A percentile compares a stretch with the other conserved stretches of the same genome.
Evolutionary conservation across 2,888 invertebrate species (phyloP).

Genomic region (Watsonalla cultraria): DNA sequence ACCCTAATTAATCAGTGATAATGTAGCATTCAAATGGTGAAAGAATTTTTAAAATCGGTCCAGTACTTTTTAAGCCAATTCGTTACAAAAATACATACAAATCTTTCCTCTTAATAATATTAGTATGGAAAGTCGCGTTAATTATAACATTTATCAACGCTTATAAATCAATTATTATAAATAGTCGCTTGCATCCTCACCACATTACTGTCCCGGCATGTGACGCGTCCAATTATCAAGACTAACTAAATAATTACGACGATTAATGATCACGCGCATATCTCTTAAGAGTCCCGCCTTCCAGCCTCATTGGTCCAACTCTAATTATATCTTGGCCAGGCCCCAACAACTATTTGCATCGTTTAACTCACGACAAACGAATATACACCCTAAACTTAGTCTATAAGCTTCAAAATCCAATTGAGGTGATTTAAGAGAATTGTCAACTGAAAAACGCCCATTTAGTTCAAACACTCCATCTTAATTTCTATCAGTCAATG

Average conservation of each 20-base stretch:
- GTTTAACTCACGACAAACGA: slow-evolving; percentile 42
- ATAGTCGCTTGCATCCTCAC: not conserved
- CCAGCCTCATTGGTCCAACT: slow-evolving; percentile 67
- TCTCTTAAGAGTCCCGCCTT: slow-evolving; percentile 52
- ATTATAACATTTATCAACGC: not conserved
- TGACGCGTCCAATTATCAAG: slow-evolving; percentile 68
- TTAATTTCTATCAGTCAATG: slow-evolving; percentile 62
- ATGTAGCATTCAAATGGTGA: too few relatives aligned
- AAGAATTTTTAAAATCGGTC: too few relatives aligned
- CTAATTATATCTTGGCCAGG: slow-evolving; percentile 67
- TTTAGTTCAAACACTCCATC: slow-evolving; percentile 68
- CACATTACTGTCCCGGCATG: slow-evolving; percentile 17
- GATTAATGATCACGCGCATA: slow-evolving; percentile 69
- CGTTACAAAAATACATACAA: too few relatives aligned
- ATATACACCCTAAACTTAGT: slow-evolving; percentile 18
- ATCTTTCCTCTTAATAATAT: too few relatives aligned
- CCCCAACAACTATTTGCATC: slow-evolving; percentile 72
- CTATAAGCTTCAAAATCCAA: slow-evolving; percentile 16
- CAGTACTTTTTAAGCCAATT: too few relatives aligned
- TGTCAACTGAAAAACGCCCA: slow-evolving; percentile 75
- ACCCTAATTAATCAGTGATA: too few relatives aligned
- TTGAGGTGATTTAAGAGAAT: slow-evolving; percentile 36
- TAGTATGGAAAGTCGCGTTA: not conserved
- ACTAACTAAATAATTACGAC: slow-evolving; percentile 77
- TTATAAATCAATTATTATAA: not conserved